phyloP scores from a whole-genome alignment of 2,797 vertebrate species.

The Nannoperca australis region DNA sequence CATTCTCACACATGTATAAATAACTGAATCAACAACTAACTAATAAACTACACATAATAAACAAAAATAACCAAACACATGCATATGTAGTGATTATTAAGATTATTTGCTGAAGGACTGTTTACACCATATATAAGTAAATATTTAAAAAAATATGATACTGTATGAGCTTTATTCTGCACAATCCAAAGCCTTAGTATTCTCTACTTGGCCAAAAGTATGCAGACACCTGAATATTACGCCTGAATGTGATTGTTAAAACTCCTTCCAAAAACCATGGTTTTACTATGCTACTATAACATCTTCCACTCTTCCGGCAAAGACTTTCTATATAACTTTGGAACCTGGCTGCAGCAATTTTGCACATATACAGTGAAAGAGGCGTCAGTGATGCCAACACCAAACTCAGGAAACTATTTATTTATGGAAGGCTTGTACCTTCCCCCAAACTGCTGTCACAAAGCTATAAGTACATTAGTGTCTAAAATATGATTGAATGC shows the following conservation, averaged over 20 bases:
- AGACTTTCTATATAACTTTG: not conserved
- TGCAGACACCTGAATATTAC: too few relatives aligned
- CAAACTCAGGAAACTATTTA: not conserved
- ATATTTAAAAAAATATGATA: too few relatives aligned
- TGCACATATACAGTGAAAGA: slow-evolving; percentile 20
- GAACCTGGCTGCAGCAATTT: not conserved
- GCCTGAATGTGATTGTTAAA: too few relatives aligned
- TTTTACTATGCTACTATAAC: not conserved
- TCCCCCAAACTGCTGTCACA: not conserved
- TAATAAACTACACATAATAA: not conserved
- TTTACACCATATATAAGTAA: not conserved
- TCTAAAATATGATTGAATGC: not conserved
- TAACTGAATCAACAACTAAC: not conserved
- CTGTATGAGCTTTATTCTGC: too few relatives aligned
- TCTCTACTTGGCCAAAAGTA: too few relatives aligned
- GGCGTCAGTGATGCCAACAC: slow-evolving; percentile 1
- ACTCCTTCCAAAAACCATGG: too few relatives aligned
- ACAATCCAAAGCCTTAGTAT: too few relatives aligned
- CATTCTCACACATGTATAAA: not conserved
- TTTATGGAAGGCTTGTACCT: not conserved
- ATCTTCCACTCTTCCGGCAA: not conserved
- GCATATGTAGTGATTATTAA: not conserved
- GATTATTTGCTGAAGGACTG: not conserved
- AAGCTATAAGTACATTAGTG: not conserved
- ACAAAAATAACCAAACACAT: too few relatives aligned